Percentiles rank a stretch among this genome's conserved stretches.
These are phyloP conservation scores for Pinctada fucata DNA, from an alignment of 2,888 invertebrate genomes.

Conservation along the genomic window DNA sequence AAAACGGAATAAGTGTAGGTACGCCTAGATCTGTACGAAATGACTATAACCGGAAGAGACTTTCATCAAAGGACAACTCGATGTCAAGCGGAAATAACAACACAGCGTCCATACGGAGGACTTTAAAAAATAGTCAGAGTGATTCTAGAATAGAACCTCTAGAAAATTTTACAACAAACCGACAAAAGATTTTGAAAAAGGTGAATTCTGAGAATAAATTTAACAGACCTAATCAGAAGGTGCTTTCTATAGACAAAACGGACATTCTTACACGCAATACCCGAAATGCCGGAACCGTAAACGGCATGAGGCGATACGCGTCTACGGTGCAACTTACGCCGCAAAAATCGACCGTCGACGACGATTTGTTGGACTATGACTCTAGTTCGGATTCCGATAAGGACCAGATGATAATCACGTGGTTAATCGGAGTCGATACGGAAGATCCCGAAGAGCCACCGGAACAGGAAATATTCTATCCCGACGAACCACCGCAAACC, in stretches of 20 bases:
- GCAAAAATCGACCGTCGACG: slow-evolving; percentile 1
- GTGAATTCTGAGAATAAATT: slow-evolving; percentile 33
- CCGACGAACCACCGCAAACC: slow-evolving; percentile 55
- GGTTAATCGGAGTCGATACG: slow-evolving; percentile 54
- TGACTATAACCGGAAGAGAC: slow-evolving; percentile 13
- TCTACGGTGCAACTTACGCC: slow-evolving; percentile 43
- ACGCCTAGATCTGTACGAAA: slow-evolving; percentile 31
- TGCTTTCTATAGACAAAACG: slow-evolving; percentile 41
- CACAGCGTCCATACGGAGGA: slow-evolving; percentile 29
- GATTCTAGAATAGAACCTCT: slow-evolving; percentile 39
- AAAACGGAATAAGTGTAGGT: slow-evolving; percentile 10
- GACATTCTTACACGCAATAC: slow-evolving; percentile 31
- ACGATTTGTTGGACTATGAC: slow-evolving; percentile 42
- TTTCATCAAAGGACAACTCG: slow-evolving; percentile 44
- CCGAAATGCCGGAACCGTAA: slow-evolving; percentile 38
- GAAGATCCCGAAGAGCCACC: slow-evolving; percentile 50
- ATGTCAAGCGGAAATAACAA: slow-evolving; percentile 44
- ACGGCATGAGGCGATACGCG: slow-evolving; percentile 50
- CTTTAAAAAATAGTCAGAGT: slow-evolving; percentile 36
- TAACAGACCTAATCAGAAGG: slow-evolving; percentile 7
- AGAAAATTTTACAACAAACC: slow-evolving; percentile 29
- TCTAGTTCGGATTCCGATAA: slow-evolving; percentile 54
- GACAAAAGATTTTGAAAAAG: slow-evolving; percentile 33
- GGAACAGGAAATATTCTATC: slow-evolving; percentile 53
- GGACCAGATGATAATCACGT: slow-evolving; percentile 51